A percentile compares a stretch with the other conserved stretches of the same genome.
Evolutionary conservation across 2,113 vertebrate genomes (phyloP).

Genomic region (Naja naja): DNA sequence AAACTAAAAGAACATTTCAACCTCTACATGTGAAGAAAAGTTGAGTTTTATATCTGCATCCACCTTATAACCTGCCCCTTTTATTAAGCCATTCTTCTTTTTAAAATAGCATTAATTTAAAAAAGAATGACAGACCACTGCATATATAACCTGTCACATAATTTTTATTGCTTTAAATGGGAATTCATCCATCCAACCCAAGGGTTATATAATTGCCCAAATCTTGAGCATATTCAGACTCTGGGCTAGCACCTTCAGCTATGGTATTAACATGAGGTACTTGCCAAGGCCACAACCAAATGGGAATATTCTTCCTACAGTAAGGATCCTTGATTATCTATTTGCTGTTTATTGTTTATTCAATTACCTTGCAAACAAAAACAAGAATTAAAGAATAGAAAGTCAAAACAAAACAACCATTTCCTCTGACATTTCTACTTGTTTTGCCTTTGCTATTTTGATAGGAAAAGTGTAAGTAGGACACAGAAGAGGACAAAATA

Average conservation of each 20-base stretch:
- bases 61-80: background rate
- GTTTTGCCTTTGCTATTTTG: background rate
- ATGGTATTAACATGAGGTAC: background rate
- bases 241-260: background rate
- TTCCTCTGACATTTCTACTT: background rate
- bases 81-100: background rate
- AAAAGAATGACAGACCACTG: background rate
- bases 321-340: background rate
- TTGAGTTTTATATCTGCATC: background rate
- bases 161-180: background rate
- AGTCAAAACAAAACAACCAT: background rate
- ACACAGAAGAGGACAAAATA: background rate
- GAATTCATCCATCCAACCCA: background rate
- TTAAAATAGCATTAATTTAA: slow-evolving; percentile 5
- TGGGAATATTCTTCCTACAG: background rate
- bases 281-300: background rate
- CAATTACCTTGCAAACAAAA: background rate
- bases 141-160: background rate
- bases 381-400: background rate
- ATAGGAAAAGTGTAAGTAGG: background rate
- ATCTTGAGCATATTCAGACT: background rate
- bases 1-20: slow-evolving; percentile 14
- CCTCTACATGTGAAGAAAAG: background rate
- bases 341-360: background rate
- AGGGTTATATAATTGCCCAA: background rate